Evolutionary conservation across 2,888 invertebrate genomes (phyloP).

Genomic region (Aromia moschata): DNA sequence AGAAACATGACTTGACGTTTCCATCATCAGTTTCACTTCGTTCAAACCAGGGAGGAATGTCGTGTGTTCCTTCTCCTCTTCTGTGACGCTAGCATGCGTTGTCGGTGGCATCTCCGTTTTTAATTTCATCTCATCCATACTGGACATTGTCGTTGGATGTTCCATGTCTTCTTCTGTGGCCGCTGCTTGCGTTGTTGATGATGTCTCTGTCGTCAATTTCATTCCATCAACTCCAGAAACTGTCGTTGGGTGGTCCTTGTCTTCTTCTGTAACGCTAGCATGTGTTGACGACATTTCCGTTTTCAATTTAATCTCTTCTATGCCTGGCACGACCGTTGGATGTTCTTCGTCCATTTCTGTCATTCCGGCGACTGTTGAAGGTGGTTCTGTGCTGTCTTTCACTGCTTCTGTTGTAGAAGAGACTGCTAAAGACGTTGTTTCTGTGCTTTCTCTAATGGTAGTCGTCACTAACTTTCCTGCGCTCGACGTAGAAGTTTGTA

Average conservation of each 20-base stretch:
- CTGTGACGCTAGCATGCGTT: no score
- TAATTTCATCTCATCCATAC: no score
- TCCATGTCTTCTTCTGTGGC: background rate
- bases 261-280: background rate
- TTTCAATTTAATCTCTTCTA: background rate
- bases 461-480: no score
- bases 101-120: no score
- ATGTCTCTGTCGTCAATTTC: background rate
- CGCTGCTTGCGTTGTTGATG: background rate
- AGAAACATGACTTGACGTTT: no score
- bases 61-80: no score
- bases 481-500: background rate
- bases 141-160: background rate
- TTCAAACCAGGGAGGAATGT: no score
- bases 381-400: background rate
- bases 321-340: background rate
- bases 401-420: background rate
- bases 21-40: no score
- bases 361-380: background rate
- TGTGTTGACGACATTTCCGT: background rate
- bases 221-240: background rate
- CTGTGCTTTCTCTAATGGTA: background rate
- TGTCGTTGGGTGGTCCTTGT: background rate
- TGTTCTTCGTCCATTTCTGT: background rate
- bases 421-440: background rate